Evolutionary conservation across 2,113 vertebrate species (phyloP), one percentile per base, ranked within the genome.

Genomic region (Poeciliopsis prolifica): DNA sequence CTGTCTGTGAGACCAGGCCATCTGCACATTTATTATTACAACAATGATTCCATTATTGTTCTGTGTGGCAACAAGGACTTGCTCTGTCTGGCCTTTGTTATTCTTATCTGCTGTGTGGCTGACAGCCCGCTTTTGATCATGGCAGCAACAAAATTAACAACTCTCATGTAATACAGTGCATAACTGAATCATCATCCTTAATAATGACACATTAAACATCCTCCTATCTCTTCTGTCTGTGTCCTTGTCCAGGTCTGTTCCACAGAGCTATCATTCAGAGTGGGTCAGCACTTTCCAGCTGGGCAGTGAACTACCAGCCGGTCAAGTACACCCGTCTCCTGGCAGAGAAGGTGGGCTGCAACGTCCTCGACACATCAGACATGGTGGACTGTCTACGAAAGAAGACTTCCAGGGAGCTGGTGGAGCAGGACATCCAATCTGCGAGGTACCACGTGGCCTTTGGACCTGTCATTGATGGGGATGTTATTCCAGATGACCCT

Each of bases 241-340:
- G 78, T 87, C 84, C 67, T 81, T 71, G 72, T 90, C 31, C 93
- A 99, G 98, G 98, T 89, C 95, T 99, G 54, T 99, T 99, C 93
- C 98, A 99, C 93, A 94, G 98, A 89, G 98, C 98, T 84, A 98
- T 99, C 93, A 99, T 99, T 91, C 98, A 99, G 88, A 99, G 98
- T 0, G 98, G 98, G 29, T 99, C 98, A 0, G 98, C 98, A 0
- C 95, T 99, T 63, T 99, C 98, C 89, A 99, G 98, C 93, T 99
- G 98, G 98, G 98, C 98, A 0, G 97, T 99, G 85, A 99, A 99
- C 94, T 99, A 99, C 92, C 97, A 99, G 88, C 98, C 98, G 0
- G 97, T 98, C 86, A 99, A 99, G 88, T 99, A 99, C 70, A 98
- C 98, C 11, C 97, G 97, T 89, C 92, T 98, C 78, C 93, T 99